Base-by-base conservation (phyloP, 2,888 invertebrate species). In the Dioctria linearis region DNA sequence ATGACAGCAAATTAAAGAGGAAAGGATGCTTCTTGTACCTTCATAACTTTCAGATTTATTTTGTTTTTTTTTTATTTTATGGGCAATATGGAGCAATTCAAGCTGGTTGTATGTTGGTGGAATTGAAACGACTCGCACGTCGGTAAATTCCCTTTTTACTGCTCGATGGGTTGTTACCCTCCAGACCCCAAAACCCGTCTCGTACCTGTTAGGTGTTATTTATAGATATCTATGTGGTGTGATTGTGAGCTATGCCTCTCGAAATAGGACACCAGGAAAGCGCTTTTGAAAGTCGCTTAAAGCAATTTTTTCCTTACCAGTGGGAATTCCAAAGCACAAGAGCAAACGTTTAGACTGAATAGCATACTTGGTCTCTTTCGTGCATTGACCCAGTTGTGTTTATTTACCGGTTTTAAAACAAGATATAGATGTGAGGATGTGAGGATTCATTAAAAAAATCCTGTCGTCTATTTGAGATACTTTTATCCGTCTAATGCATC, bases 301-400 rank as follows among this genome's bases (percentile, higher is more conserved):
- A 37, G 42, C 42, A 39, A 75, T 75, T 75, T 75, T 43, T 75
- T 59, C 42, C 42, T 57, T 59, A 39, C 57, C 73, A 79, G 57
- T 59, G 11, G 79, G 61, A 46, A 79, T 57, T 25, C 9, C 43
- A 37, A 9, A 6, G 37, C 63, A 63, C 40, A 37, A 37, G 5
- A 37, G 40, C 63, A n/a, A 63, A 63, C 25, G 40, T 39, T 59
- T 42, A 59, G 73, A 25, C 8, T 54, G 13, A 43, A 13, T 49
- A 59, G 63, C 4, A 63, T 8, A 37, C 49, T 59, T 43, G 61
- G 63, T 63, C 49, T 65, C 43, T 65, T 78, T 80, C 75, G 75
- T 73, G 65, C 75, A 63, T 49, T 80, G 80, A 73, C 80, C 80
- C 75, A 80, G 73, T 80, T 80, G 43, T 75, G 40, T 46, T 51